Evolutionary conservation across 2,888 invertebrate genomes (phyloP).

Genomic region (Mantis religiosa): DNA sequence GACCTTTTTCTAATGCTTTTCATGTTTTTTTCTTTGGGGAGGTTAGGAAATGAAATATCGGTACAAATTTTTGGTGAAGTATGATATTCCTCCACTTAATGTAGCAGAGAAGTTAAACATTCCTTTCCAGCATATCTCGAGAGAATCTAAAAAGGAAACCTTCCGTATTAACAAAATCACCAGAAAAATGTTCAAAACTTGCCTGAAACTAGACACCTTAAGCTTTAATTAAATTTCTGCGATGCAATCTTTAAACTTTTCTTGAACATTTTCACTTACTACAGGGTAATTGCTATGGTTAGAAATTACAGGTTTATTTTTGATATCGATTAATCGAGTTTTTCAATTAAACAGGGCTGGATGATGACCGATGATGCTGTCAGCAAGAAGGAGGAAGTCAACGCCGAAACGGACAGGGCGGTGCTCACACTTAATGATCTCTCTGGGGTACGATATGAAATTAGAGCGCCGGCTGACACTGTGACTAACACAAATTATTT

Average conservation of each 20-base stretch:
- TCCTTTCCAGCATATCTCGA: too few species aligned
- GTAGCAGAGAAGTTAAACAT: too few species aligned
- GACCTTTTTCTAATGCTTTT: too few species aligned
- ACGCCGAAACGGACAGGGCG: background rate
- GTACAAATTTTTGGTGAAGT: too few species aligned
- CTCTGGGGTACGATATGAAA: background rate
- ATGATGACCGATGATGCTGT: background rate
- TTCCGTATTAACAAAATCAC: too few species aligned
- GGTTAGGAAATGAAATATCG: too few species aligned
- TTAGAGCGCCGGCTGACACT: background rate
- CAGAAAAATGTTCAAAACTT: background rate
- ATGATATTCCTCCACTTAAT: too few species aligned
- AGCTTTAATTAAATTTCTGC: background rate
- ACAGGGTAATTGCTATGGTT: background rate
- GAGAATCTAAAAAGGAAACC: too few species aligned
- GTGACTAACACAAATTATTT: background rate
- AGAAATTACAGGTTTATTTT: background rate
- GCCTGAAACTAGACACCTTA: background rate
- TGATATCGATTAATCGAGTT: background rate
- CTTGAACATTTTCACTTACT: background rate
- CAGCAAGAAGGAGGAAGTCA: background rate
- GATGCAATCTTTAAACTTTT: background rate
- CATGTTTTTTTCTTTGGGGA: too few species aligned
- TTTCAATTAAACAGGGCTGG: background rate
- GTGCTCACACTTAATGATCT: background rate